Evolutionary conservation across 2,888 invertebrate genomes (phyloP), one percentile per base, ranked within the genome.

Genomic region (Gastrophysa polygoni): DNA sequence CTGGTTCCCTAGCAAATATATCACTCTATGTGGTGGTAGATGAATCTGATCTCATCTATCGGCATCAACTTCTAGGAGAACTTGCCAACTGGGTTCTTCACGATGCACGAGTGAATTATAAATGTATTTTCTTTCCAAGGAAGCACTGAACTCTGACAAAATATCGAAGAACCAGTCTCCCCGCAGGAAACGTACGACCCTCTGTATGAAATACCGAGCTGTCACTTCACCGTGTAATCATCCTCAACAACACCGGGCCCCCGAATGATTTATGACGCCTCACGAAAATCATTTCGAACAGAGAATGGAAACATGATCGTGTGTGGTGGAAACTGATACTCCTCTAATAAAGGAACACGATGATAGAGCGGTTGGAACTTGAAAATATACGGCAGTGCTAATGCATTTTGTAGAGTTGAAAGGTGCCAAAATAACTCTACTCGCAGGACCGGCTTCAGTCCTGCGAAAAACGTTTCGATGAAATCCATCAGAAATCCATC

Each of bases 341-440:
- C 29, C 24, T 18, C 11, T 52, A 49, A 52, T 44, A 43, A 44
- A 54, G 62, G 44, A 62, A 62, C 58, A 57, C 1, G 38, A 38
- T 52, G 48, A 61, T 49, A 57, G 48, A 48, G 43, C 38, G 54
- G 54, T 54, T 34, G 28, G 43, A 43, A 54, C 20, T 46, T 16
- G n/a, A 54, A 62, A 62, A 54, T 62, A 6, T 58, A 58, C 54
- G 32, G 55, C 51, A 52, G 49, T 48, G 14, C 57, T 52, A 60
- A 57, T 47, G 44, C 48, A 48, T 18, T 54, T 58, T 20, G 28
- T 49, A 46, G 54, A 57, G 57, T 62, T 55, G 29, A 4, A 6
- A 58, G 50, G 47, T 52, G 61, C 49, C 58, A n/a, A 59, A 52
- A 5, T 52, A 51, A 58, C 17, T 21, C 52, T 52, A 38, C 2